These are phyloP conservation scores for Caenorhabditis sp. DNA, from an alignment of 2,888 invertebrate species.

Conservation along the genomic window DNA sequence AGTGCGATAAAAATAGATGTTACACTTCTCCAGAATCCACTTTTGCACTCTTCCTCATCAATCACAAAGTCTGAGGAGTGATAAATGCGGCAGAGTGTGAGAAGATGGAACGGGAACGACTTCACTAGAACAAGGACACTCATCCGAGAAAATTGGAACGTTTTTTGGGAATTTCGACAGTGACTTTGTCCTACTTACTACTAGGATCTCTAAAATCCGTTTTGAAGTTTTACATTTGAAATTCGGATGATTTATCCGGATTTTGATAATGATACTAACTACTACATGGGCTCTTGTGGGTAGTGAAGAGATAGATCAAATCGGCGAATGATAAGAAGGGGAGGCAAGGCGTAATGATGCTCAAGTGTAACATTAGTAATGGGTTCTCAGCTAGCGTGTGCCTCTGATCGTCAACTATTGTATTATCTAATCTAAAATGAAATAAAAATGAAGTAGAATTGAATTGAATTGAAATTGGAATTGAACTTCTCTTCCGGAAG, in stretches of 20 bases:
- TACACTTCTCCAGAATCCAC: conserved; percentile 15
- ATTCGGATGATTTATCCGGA: not conserved
- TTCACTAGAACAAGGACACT: conserved; percentile 46
- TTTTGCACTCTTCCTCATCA: conserved; percentile 40
- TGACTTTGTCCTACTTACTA: too few relatives aligned
- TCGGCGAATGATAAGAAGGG: conserved; percentile 26
- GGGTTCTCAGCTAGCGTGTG: conserved; percentile 55
- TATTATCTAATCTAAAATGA: conserved; percentile 59
- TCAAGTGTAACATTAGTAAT: conserved; percentile 64
- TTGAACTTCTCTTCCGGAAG: too few relatives aligned
- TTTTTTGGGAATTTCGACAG: too few relatives aligned
- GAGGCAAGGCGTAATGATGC: conserved; percentile 43
- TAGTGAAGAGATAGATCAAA: conserved; percentile 44
- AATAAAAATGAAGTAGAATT: conserved; percentile 41
- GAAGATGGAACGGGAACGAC: conserved; percentile 19
- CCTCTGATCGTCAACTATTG: conserved; percentile 28
- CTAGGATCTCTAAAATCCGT: not conserved
- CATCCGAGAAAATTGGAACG: conserved; percentile 9
- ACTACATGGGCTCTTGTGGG: conserved; percentile 5
- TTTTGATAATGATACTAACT: too few relatives aligned
- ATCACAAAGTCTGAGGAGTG: conserved; percentile 17
- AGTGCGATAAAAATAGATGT: conserved; percentile 20
- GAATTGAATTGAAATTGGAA: too few relatives aligned
- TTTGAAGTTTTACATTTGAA: not conserved
- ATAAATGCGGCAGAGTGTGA: conserved; percentile 46